Evolutionary conservation across 2,888 invertebrate species (phyloP).

Genomic region (Drosophila percnosoma): DNA sequence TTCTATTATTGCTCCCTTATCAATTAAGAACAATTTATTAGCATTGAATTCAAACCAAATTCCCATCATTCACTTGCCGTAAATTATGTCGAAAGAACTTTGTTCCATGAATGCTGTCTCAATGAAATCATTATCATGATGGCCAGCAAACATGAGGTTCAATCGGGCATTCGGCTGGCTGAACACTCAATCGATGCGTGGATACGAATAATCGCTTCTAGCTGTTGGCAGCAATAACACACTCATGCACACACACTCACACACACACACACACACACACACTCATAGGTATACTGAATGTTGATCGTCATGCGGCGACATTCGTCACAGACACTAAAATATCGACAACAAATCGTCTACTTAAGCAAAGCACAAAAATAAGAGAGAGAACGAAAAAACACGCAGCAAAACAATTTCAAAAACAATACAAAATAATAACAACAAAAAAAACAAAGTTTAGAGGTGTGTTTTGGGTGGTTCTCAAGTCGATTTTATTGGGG

Average conservation of each 20-base stretch:
- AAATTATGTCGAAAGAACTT: neutral
- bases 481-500: neutral
- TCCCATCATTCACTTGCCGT: neutral
- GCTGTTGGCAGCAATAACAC: conserved; percentile 36
- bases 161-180: conserved; percentile 12
- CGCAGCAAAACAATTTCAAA: conserved; percentile 10
- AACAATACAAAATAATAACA: neutral
- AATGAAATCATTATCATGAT: neutral
- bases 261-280: conserved; percentile 4
- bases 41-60: neutral
- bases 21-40: neutral
- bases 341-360: conserved; percentile 55
- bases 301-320: conserved; percentile 33
- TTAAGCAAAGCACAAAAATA: conserved; percentile 27
- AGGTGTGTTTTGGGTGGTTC: conserved; percentile 7
- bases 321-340: conserved; percentile 45
- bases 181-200: conserved; percentile 44
- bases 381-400: neutral
- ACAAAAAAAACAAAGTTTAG: neutral
- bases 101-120: neutral
- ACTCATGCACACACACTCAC: conserved; percentile 4
- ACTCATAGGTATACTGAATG: conserved; percentile 1
- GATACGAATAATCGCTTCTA: conserved; percentile 42
- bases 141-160: neutral
- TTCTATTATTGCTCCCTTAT: neutral